Evolutionary conservation across 2,888 invertebrate genomes (phyloP).

Genomic region (Eupithecia abbreviata): DNA sequence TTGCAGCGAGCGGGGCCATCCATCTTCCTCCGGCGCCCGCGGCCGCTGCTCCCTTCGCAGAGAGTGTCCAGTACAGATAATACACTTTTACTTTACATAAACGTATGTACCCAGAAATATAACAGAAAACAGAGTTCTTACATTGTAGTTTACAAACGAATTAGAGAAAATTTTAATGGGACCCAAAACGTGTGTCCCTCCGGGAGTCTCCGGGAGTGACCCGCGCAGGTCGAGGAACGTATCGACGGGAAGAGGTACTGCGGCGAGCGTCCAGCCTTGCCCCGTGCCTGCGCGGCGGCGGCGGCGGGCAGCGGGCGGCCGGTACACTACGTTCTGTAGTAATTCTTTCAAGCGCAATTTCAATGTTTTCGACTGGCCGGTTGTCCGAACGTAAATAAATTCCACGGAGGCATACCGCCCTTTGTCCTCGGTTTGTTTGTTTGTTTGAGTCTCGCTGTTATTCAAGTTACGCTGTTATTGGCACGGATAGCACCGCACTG

Average conservation of each 20-base stretch:
- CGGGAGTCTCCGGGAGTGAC: background rate
- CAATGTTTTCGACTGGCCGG: conserved; percentile 51
- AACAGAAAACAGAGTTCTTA: conserved; percentile 1
- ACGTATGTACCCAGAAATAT: background rate
- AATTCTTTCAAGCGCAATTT: conserved; percentile 53
- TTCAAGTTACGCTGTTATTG: conserved; percentile 20
- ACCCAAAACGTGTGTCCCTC: background rate
- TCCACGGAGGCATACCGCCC: conserved; percentile 53
- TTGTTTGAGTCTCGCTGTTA: conserved; percentile 51
- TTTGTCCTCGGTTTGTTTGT: conserved; percentile 60
- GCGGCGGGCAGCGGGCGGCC: background rate
- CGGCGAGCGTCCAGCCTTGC: background rate
- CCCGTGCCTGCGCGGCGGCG: too few relatives aligned
- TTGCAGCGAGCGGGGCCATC: background rate
- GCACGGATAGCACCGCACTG: conserved; percentile 25
- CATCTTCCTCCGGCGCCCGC: background rate
- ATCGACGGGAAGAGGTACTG: background rate
- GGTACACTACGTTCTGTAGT: conserved; percentile 39
- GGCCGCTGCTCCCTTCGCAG: background rate
- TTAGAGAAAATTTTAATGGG: conserved; percentile 1
- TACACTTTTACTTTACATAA: background rate
- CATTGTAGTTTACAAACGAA: background rate
- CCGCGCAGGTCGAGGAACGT: background rate
- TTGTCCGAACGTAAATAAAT: conserved; percentile 58
- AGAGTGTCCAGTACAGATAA: background rate